Evolutionary conservation across 2,888 invertebrate genomes (phyloP), one percentile per base, ranked within the genome.

Genomic region (Aphodius sticticus): DNA sequence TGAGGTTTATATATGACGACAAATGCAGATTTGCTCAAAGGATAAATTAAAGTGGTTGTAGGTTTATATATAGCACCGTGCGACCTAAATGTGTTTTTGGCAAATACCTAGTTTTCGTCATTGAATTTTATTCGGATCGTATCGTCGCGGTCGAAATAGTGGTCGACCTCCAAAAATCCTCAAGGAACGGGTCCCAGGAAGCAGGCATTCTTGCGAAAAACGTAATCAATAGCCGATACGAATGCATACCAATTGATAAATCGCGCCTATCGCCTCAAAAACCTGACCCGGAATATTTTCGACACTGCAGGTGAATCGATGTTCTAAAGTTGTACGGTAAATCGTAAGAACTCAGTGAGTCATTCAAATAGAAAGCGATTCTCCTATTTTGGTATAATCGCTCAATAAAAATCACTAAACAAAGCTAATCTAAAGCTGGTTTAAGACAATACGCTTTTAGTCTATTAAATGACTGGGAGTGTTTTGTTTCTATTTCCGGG

Each of bases 101-200:
- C 53, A 53, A 53, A 53, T 53, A 53, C 53, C 53, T 53, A 53
- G 53, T 53, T 53, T 53, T 53, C 53, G 53, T 53, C 53, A 53
- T 53, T 53, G 53, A 53, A 53, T 53, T 53, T 53, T 53, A 53
- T 53, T 9, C 12, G 53, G 12, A 53, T 26, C 26, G 26, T 53
- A 53, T 53, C 1, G 12, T 7, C 7, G 7, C 53, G 53, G 53
- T 53, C 53, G 53, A 53, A 53, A 53, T 12, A 26, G 26, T 53
- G 53, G 53, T 53, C 53, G 53, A 53, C 53, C 53, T 53, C 53
- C 53, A 53, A 53, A 53, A 53, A 53, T 53, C 53, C 9, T 12
- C 53, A 53, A 53, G 53, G 53, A 53, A 53, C 12, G 7, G 6
- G 53, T 53, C 53, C 53, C 53, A 53, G 53, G 53, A 53, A 53